phyloP scores from a whole-genome alignment of 2,888 invertebrate genomes.

The Drosophila subquinaria region DNA sequence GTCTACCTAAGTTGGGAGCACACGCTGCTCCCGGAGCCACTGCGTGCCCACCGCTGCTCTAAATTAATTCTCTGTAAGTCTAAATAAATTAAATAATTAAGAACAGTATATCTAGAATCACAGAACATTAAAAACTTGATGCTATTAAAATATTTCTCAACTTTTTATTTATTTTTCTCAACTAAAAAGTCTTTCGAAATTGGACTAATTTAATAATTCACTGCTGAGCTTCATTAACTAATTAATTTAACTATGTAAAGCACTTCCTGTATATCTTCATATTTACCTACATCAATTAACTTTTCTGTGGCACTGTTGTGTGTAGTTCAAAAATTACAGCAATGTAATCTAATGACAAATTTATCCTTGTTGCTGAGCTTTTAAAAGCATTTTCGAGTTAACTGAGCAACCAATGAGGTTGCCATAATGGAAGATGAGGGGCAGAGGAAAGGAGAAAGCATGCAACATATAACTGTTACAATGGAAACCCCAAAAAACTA shows the following conservation, averaged over 20 bases:
- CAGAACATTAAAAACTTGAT: no score
- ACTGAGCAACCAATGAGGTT: slow-evolving; percentile 13
- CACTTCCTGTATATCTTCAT: slow-evolving; percentile 2
- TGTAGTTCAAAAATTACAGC: slow-evolving; percentile 30
- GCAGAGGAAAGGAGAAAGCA: rapidly evolving
- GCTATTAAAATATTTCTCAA: no score
- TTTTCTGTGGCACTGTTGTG: slow-evolving; percentile 25
- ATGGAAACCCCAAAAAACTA: slow-evolving; percentile 40
- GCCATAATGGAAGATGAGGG: background rate
- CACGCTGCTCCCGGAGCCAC: no score
- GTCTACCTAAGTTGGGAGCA: no score
- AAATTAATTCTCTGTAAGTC: no score
- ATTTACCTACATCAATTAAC: slow-evolving; percentile 8
- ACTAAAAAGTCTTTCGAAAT: no score
- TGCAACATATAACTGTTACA: background rate
- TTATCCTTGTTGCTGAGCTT: slow-evolving; percentile 43
- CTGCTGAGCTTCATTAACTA: background rate
- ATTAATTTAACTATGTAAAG: slow-evolving; percentile 5
- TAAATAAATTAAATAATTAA: no score
- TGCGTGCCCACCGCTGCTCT: no score
- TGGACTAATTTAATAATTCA: background rate
- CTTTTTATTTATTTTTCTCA: no score
- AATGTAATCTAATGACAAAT: slow-evolving; percentile 40
- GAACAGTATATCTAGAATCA: no score
- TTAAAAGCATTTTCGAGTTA: slow-evolving; percentile 75